Evolutionary conservation across 1,140 invertebrate genomes (phyloP), one percentile per base, ranked within the genome.

Genomic region (Hycleus phaleratus): DNA sequence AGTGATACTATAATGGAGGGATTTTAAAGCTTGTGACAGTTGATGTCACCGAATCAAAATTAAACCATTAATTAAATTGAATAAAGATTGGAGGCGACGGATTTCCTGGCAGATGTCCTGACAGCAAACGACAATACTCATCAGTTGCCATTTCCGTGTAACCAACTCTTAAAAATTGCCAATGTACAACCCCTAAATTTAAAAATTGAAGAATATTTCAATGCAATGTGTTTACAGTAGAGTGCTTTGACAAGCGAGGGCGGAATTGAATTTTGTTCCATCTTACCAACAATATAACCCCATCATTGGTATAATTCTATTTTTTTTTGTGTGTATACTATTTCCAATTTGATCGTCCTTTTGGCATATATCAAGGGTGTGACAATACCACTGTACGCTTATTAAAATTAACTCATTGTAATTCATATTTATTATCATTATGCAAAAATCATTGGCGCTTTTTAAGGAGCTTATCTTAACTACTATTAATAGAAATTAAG

Each of bases 51-150:
- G 57, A 60, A 64, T 65, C 55, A 63, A 60, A 68, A 66, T 62
- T 64, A 64, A 61, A 63, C 64, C 66, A 66, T 68, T 68, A 68
- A 68, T 68, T 68, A 68, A 64, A 66, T 63, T 66, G 65, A 62
- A 64, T 62, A 56, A 64, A 53, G 47, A 51, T 44, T 56, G 32
- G 53, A 54, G 50, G 47, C 59, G 64, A 55, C 62, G 62, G 64
- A 68, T 66, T 60, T 68, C 60, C 64, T 59, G 62, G 58, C 66
- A 63, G 60, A 68, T 63, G 62, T 67, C 62, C 50, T 55, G 54
- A 61, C 55, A 55, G 45, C 60, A 46, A 40, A 46, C 58, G 54
- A 67, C 60, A 67, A 67, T 60, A 55, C 52, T 45, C 63, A 61
- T 62, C 60, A 60, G 53, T 58, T 62, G 65, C 65, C 65, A 62